Evolutionary conservation across 2,888 invertebrate genomes (phyloP), one percentile per base, ranked within the genome.

Genomic region (Amphipyra berbera): DNA sequence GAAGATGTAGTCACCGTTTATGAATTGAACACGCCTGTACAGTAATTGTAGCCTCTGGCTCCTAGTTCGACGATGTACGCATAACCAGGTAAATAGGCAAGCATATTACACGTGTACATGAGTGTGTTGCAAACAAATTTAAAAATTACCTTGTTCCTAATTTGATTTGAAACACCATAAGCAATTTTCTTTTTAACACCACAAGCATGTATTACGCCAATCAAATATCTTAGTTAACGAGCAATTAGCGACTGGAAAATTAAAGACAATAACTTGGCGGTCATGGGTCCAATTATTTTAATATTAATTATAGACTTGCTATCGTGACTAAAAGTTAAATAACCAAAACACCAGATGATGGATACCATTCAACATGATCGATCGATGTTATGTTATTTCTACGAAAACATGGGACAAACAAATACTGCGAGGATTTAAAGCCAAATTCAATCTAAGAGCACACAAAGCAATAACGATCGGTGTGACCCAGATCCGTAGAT

Each of bases 171-270:
- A 55, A 30, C 40, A 47, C 33, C 13, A 9, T 37, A 13, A 6
- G 56, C 50, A 61, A 64, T 59, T 63, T 21, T 59, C 27, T 15
- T 12, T 49, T 58, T 61, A 68, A 50, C 45, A 33, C 48, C 13
- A 14, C 50, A 63, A 56, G 2, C 46, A 53, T 27, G 40, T 48
- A 38, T 37, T 48, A 14, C 40, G 42, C 15, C 46, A 41, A 57
- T 54, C 33, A 40, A 46, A 30, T 30, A 38, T 45, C 14, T 56
- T 47, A 50, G n/a, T 27, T 14, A 40, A 41, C 33, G 7, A 38
- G 12, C 35, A 46, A 54, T 40, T 47, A 59, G 30, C 13, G 13
- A 48, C 30, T 30, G n/a, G 33, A 45, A 30, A 50, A 47, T 47
- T 30, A 13, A 47, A 35, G 1, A 44, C 6, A 63, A 15, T 37